These are phyloP conservation scores for Natator depressus DNA, from an alignment of 2,113 vertebrate genomes.

Conservation along the genomic window DNA sequence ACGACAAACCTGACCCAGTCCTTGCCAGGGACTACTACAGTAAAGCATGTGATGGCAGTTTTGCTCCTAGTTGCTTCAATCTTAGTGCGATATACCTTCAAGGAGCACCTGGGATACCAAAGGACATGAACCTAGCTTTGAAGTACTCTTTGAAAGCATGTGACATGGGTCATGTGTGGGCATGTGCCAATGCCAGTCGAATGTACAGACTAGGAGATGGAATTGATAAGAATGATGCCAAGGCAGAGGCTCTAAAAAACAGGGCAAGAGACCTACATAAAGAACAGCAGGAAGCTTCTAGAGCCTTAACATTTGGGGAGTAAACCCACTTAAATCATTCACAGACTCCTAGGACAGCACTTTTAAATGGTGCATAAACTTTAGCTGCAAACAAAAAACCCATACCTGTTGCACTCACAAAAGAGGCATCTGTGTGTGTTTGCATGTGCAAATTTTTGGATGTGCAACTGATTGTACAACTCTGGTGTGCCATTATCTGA, in stretches of 20 bases:
- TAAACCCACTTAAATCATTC: constrained; percentile 31
- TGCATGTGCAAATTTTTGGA: constrained; percentile 45
- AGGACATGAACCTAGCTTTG: constrained; percentile 87
- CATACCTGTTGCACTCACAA: background rate
- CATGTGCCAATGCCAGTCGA: constrained; percentile 94
- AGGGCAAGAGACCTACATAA: constrained; percentile 86
- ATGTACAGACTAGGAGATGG: constrained; percentile 96
- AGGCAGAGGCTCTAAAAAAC: constrained; percentile 91
- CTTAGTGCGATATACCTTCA: constrained; percentile 89
- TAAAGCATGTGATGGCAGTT: constrained; percentile 87
- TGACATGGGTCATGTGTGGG: constrained; percentile 93
- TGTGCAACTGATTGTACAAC: background rate
- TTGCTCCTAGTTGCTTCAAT: constrained; percentile 93
- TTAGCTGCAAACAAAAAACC: background rate
- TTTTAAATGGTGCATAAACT: constrained; percentile 1
- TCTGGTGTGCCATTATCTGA: background rate
- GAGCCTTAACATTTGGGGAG: constrained; percentile 77
- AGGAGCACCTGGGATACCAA: constrained; percentile 82
- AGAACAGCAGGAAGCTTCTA: constrained; percentile 76
- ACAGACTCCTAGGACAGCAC: background rate
- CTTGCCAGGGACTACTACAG: constrained; percentile 87
- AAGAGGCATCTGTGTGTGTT: constrained; percentile 7
- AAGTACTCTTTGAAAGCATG: constrained; percentile 89
- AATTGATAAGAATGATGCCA: constrained; percentile 84
- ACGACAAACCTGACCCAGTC: constrained; percentile 73